Conservation (phyloP, 2,888 invertebrate species). For the Caradrina clavipalpis region DNA sequence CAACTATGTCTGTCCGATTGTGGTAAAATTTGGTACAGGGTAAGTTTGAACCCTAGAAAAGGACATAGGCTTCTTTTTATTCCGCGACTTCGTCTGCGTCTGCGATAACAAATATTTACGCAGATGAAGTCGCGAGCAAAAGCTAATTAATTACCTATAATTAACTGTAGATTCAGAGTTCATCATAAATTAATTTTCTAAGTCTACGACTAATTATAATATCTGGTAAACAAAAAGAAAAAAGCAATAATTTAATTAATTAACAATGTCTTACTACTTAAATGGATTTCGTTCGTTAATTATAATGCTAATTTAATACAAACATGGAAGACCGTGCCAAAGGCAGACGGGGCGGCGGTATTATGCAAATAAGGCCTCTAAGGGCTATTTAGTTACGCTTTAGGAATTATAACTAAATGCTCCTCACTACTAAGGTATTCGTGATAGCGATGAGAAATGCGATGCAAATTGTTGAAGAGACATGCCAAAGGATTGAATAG, state of each 20-base stretch:
- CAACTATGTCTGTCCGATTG: no score
- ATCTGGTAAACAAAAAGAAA: neutral
- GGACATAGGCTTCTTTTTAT: no score
- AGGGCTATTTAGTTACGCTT: slow-evolving; percentile 28
- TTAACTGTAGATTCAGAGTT: no score
- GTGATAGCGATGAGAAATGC: slow-evolving; percentile 9
- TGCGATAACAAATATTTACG: no score
- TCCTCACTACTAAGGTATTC: slow-evolving; percentile 15
- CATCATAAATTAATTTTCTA: no score
- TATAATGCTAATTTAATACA: slow-evolving; percentile 45
- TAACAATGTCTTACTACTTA: slow-evolving; percentile 22
- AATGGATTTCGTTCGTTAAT: slow-evolving; percentile 39
- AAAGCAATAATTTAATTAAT: neutral
- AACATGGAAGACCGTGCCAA: slow-evolving; percentile 29
- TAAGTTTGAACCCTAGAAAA: no score
- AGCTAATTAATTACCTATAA: no score
- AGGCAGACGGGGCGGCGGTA: slow-evolving; percentile 25
- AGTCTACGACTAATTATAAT: no score
- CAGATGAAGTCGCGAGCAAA: no score
- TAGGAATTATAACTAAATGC: slow-evolving; percentile 15
- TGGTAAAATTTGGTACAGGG: no score
- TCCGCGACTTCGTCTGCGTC: no score
- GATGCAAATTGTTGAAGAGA: slow-evolving; percentile 4
- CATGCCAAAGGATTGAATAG: neutral
- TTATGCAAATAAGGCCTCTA: slow-evolving; percentile 40